Percentiles rank a stretch among this genome's conserved stretches.
These are phyloP conservation scores for Barypeithes pellucidus DNA, from an alignment of 2,888 invertebrate genomes.

Conservation along the genomic window DNA sequence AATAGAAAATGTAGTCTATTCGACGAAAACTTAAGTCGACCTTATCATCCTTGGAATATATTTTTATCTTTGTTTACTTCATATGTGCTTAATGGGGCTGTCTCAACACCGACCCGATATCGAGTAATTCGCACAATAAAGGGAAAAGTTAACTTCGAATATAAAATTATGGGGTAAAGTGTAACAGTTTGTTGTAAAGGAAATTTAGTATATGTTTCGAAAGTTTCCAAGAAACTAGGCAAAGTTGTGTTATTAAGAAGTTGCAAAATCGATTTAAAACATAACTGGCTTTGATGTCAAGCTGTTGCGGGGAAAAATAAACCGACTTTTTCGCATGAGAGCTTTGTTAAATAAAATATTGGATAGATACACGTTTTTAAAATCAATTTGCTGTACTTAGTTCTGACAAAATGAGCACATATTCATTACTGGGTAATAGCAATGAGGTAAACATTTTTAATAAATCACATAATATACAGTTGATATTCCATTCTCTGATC, in stretches of 20 bases:
- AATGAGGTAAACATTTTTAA: conserved; percentile 29
- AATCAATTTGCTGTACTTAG: background rate
- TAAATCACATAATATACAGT: background rate
- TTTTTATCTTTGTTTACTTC: background rate
- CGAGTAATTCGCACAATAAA: background rate
- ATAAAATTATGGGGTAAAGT: conserved; percentile 7
- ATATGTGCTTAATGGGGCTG: no score
- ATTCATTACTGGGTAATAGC: conserved; percentile 36
- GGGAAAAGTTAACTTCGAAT: background rate
- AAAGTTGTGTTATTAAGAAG: background rate
- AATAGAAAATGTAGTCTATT: conserved; percentile 11
- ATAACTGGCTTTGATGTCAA: background rate
- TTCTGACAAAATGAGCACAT: conserved; percentile 24
- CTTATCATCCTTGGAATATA: background rate
- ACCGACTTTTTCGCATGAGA: background rate
- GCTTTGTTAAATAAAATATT: background rate
- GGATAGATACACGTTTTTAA: background rate
- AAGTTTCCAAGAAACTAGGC: background rate
- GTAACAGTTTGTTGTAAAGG: background rate
- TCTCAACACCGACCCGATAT: background rate
- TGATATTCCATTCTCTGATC: no score
- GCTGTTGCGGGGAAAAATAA: background rate
- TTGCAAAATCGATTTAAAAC: background rate
- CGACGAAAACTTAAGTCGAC: background rate
- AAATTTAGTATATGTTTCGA: conserved; percentile 8